Evolutionary conservation across 2,113 vertebrate genomes (phyloP).

Genomic region (Harpagus bidentatus): DNA sequence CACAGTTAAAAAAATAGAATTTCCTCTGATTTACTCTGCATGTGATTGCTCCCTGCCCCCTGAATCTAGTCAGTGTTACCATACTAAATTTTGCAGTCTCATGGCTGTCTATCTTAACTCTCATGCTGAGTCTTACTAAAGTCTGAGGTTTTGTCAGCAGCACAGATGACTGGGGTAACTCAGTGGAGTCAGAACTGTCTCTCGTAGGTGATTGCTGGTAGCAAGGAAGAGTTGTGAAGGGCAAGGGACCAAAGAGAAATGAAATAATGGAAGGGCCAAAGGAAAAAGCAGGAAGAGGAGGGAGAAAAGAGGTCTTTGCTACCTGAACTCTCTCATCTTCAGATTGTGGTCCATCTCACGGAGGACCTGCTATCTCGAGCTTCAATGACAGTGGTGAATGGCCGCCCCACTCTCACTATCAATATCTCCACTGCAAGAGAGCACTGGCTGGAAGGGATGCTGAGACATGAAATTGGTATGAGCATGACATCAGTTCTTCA

Average conservation of each 20-base stretch:
- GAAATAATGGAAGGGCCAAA: background rate
- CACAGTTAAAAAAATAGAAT: background rate
- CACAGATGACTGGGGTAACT: background rate
- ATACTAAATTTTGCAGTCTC: background rate
- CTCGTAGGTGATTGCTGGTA: background rate
- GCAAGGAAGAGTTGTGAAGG: background rate
- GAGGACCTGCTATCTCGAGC: constrained; percentile 94
- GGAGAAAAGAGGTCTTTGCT: background rate
- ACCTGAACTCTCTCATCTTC: background rate
- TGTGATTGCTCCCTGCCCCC: background rate
- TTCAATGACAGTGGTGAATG: constrained; percentile 92
- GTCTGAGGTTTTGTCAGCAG: background rate
- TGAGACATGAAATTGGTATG: constrained; percentile 91
- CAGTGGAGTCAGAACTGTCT: background rate
- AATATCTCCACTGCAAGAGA: constrained; percentile 86
- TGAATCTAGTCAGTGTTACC: background rate
- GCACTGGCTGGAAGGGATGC: constrained; percentile 95
- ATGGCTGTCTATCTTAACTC: background rate
- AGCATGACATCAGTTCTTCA: background rate
- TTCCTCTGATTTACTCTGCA: background rate
- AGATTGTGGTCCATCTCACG: constrained; percentile 92
- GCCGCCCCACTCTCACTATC: constrained; percentile 89
- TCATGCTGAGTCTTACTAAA: background rate
- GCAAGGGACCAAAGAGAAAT: background rate
- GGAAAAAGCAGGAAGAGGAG: background rate